phyloP scores from a whole-genome alignment of 2,797 vertebrate genomes.

The Epinephelus awoara region DNA sequence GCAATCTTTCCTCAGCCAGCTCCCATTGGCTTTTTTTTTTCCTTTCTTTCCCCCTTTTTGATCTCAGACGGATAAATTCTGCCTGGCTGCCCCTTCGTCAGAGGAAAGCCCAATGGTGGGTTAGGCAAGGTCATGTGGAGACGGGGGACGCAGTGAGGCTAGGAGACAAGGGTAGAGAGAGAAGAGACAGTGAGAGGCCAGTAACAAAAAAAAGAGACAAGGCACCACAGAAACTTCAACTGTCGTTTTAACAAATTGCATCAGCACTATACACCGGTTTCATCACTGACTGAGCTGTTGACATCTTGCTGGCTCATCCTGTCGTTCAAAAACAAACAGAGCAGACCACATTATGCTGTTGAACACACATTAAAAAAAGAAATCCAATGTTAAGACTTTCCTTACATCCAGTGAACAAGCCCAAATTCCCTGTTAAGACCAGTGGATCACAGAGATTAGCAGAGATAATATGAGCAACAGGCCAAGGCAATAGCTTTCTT shows the following conservation, averaged over 20 bases:
- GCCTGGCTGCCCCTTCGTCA: slow-evolving; percentile 73
- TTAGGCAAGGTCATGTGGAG: slow-evolving; percentile 72
- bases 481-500: slow-evolving; percentile 53
- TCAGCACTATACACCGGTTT: slow-evolving; percentile 22
- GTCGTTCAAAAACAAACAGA: slow-evolving; percentile 30
- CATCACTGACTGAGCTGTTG: slow-evolving; percentile 21
- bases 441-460: slow-evolving; percentile 71
- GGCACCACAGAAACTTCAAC: not conserved
- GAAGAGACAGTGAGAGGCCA: slow-evolving; percentile 20
- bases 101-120: slow-evolving; percentile 71
- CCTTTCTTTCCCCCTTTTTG: slow-evolving; percentile 63
- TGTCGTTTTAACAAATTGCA: slow-evolving; percentile 31
- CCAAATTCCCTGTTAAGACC: slow-evolving; percentile 58
- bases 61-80: slow-evolving; percentile 84
- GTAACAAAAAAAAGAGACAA: not conserved
- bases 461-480: slow-evolving; percentile 55
- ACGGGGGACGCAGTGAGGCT: slow-evolving; percentile 30
- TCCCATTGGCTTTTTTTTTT: slow-evolving; percentile 50
- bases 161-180: slow-evolving; percentile 17
- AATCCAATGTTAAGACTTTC: slow-evolving; percentile 39
- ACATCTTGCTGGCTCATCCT: slow-evolving; percentile 2
- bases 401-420: slow-evolving; percentile 41
- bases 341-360: not conserved
- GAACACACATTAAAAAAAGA: slow-evolving; percentile 19
- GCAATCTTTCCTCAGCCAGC: slow-evolving; percentile 71